Conservation (phyloP, 1,140 invertebrate genomes). For the Bombus huntii region DNA sequence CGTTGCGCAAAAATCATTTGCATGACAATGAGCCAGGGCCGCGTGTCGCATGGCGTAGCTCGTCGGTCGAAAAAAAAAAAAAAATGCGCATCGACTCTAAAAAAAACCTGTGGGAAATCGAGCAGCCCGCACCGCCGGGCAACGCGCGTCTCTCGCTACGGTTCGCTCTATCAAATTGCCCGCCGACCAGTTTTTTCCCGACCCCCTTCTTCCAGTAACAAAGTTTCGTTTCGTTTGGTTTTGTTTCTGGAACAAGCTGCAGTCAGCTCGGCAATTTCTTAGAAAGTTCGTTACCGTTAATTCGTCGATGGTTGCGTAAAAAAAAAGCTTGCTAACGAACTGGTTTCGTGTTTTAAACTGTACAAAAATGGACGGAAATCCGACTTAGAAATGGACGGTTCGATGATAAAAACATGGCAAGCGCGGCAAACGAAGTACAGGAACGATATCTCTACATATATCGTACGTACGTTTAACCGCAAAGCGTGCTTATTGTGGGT, state of each 20-base stretch:
- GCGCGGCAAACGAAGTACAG: no score
- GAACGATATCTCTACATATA: rapidly evolving
- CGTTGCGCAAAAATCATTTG: conserved; percentile 60
- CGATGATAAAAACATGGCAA: background rate
- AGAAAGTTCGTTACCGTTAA: no score
- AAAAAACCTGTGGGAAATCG: conserved; percentile 15
- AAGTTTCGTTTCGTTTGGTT: no score
- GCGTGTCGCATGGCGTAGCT: conserved; percentile 22
- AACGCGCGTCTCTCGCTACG: background rate
- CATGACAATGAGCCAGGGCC: conserved; percentile 51
- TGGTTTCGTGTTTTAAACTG: background rate
- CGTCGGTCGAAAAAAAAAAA: background rate
- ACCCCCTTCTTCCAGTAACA: no score
- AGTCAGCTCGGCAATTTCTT: no score
- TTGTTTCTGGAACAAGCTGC: no score
- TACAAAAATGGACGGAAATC: background rate
- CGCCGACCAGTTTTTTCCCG: no score
- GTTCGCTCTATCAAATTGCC: no score
- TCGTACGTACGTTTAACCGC: no score
- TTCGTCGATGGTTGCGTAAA: no score
- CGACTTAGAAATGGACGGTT: background rate
- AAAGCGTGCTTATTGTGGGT: no score
- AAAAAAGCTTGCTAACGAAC: background rate
- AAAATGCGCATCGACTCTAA: background rate
- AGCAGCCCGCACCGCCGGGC: no score